These are phyloP conservation scores for Corapipo altera DNA, from an alignment of 2,113 vertebrate species.

Conservation along the genomic window DNA sequence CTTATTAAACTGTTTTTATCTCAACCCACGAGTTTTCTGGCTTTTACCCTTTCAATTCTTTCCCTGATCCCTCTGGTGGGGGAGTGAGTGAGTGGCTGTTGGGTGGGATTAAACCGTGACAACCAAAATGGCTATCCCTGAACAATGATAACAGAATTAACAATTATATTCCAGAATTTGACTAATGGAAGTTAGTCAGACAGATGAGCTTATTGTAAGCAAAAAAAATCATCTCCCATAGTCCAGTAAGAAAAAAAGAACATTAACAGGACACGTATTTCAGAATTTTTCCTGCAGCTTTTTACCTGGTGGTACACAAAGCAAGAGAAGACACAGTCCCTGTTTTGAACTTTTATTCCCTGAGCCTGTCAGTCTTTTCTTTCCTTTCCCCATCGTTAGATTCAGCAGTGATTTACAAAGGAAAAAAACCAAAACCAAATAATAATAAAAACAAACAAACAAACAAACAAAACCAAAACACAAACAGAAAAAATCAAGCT, in stretches of 20 bases:
- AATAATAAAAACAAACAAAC: not conserved
- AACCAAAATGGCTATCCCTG: not conserved
- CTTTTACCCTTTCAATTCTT: not conserved
- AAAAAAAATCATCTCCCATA: not conserved
- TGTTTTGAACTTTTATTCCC: not conserved
- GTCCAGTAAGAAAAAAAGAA: not conserved
- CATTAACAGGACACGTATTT: not conserved
- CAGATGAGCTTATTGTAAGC: not conserved
- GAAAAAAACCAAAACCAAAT: not conserved
- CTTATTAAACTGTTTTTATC: not conserved
- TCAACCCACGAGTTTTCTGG: not conserved
- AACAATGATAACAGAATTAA: not conserved
- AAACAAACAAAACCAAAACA: not conserved
- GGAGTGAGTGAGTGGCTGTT: rapidly evolving
- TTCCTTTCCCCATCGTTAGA: not conserved
- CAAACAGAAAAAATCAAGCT: not conserved
- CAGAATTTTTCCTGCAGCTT: not conserved
- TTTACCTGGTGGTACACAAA: not conserved
- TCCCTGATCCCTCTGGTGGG: not conserved
- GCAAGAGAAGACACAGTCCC: not conserved
- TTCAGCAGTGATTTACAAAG: not conserved
- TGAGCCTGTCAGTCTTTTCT: not conserved
- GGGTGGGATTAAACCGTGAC: not conserved
- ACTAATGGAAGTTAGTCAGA: not conserved
- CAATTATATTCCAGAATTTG: not conserved